Evolutionary conservation across 2,888 invertebrate species (phyloP).

Genomic region (Eumacrocentrus americanus): DNA sequence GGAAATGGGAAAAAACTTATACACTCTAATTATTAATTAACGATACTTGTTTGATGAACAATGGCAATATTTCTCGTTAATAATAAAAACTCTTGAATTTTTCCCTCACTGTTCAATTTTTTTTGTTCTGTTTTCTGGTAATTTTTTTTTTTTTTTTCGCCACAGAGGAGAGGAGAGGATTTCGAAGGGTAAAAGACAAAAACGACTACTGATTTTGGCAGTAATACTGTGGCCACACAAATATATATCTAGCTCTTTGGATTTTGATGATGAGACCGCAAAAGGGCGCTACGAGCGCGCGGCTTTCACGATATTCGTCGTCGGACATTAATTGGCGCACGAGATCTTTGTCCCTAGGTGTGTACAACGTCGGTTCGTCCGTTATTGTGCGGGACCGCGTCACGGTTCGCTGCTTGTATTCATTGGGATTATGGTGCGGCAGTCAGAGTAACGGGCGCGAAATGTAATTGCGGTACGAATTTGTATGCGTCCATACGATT

Average conservation of each 20-base stretch:
- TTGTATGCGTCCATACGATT: not conserved
- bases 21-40: no score
- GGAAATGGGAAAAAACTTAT: no score
- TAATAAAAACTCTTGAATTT: no score
- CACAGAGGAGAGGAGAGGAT: no score
- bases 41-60: no score
- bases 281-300: constrained; percentile 41
- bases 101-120: no score
- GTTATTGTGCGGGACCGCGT: constrained; percentile 53
- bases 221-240: not conserved
- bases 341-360: constrained; percentile 58
- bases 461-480: constrained; percentile 31
- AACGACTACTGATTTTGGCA: not conserved
- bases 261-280: constrained; percentile 25
- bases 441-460: constrained; percentile 42
- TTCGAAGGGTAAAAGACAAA: constrained; percentile 3
- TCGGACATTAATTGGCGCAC: constrained; percentile 60
- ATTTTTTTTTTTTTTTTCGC: no score
- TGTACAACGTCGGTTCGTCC: constrained; percentile 43
- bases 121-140: no score
- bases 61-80: no score
- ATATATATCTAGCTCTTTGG: not conserved
- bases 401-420: constrained; percentile 59
- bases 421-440: constrained; percentile 52
- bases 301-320: constrained; percentile 45